A percentile compares a stretch with the other conserved stretches of the same genome.
These are phyloP conservation scores for Chrysochloris asiatica DNA, from an alignment of 2,113 vertebrate species.

Conservation along the genomic window DNA sequence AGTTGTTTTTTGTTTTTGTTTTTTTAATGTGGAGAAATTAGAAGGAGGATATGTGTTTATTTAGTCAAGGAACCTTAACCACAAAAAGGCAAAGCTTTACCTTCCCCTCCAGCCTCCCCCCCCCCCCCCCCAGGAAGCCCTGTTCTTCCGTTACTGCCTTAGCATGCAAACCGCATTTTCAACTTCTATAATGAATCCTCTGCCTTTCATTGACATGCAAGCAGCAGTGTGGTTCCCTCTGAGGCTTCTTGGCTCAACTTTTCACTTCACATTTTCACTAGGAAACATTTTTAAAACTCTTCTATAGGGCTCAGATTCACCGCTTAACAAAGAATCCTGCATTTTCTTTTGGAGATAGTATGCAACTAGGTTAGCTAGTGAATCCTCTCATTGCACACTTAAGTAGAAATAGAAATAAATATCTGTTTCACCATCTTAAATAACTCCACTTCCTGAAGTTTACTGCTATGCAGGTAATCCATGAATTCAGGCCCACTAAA, in stretches of 20 bases:
- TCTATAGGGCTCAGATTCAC: background rate
- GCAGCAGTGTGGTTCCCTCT: background rate
- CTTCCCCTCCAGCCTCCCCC: background rate
- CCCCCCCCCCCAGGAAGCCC: background rate
- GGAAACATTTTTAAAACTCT: conserved; percentile 15
- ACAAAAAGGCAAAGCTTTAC: background rate
- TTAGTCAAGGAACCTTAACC: background rate
- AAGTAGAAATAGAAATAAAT: conserved; percentile 22
- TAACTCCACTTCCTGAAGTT: background rate
- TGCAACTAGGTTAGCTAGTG: background rate
- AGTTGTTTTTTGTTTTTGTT: background rate
- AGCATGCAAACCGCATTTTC: conserved; percentile 27
- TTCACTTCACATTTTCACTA: conserved; percentile 43
- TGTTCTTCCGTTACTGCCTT: background rate
- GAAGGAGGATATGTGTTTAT: background rate
- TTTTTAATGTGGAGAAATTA: no score
- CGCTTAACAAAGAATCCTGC: background rate
- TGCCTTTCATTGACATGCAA: conserved; percentile 49
- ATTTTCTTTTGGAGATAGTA: background rate
- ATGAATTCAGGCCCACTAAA: background rate
- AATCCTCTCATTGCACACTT: background rate
- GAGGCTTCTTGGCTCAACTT: conserved; percentile 24
- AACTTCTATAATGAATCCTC: conserved; percentile 3
- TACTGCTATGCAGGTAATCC: background rate
- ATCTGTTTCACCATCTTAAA: background rate